Evolutionary conservation across 2,113 vertebrate species (phyloP), one percentile per base, ranked within the genome.

Genomic region (Orthonyx spaldingii): DNA sequence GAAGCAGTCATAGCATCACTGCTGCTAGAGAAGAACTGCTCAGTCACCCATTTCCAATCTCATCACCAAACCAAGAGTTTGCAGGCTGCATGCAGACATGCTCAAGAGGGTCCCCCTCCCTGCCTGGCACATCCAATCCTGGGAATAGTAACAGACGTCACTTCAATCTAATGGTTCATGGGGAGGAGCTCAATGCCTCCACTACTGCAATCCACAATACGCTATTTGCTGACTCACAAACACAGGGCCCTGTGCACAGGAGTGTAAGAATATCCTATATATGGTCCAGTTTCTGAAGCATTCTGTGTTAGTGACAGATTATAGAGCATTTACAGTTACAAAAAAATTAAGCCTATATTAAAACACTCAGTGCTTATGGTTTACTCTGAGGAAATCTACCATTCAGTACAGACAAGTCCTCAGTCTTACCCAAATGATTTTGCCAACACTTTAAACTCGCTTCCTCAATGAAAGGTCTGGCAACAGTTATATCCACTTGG

Each of bases 391-490:
- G 37, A 91, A 72, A 91, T 32, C 13, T 21, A 61, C 9, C 30
- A 9, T 47, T 42, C 49, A 46, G 47, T 35, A 83, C 27, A 93
- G 35, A 30, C 5, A 60, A 64, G 69, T 52, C 30, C 46, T 80
- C 50, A 71, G 52, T 52, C 98, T 98, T 88, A 99, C 99, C 98
- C 74, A 99, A 97, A 90, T 99, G 99, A 97, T 98, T 99, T 95
- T 99, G 99, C 99, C 99, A 99, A 96, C 98, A 99, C 96, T 99
- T 99, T 83, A 99, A 97, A 41, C 99, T 98, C 0, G 98, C 98
- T 94, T 99, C 99, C 94, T 99, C 99, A 78, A 99, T 98, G 20
- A 98, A 98, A 0, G 99, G 98, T 23, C 98, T 98, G 17, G 99
- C 99, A 1, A 98, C 94, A 37, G 87, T 96, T 63, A 99, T 99